Evolutionary conservation across 2,797 vertebrate species (phyloP).

Genomic region (Pogonophryne albipinna): DNA sequence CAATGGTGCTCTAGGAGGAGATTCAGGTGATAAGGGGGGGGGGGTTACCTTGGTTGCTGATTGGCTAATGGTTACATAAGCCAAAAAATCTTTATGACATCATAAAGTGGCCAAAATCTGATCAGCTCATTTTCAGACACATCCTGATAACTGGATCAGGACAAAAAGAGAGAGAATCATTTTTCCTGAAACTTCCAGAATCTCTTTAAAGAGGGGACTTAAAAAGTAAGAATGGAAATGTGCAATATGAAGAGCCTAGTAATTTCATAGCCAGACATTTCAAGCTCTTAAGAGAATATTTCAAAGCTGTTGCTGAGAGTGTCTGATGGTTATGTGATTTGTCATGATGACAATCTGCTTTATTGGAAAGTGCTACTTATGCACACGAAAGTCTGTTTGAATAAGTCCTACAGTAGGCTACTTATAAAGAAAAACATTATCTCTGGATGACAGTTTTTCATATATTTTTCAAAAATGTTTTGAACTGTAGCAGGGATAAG

Average conservation of each 20-base stretch:
- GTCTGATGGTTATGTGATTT: slow-evolving; percentile 55
- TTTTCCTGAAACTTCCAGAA: no score
- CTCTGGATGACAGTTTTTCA: slow-evolving; percentile 1
- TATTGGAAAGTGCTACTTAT: slow-evolving; percentile 26
- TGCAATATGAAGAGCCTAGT: slow-evolving; percentile 37
- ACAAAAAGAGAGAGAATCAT: no score
- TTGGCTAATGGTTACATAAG: no score
- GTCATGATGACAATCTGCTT: slow-evolving; percentile 48
- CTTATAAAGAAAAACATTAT: slow-evolving; percentile 7
- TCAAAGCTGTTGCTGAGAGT: slow-evolving; percentile 43
- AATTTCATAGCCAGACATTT: slow-evolving; percentile 42
- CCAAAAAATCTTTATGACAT: no score
- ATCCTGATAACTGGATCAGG: no score
- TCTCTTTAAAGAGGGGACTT: no score
- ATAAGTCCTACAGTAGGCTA: slow-evolving; percentile 17
- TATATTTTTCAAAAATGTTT: slow-evolving; percentile 5
- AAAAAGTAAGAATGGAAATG: slow-evolving; percentile 45
- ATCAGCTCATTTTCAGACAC: no score
- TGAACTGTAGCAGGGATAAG: slow-evolving; percentile 1
- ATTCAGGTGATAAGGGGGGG: no score
- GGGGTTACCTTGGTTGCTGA: no score
- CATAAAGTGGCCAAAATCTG: no score
- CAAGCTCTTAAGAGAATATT: slow-evolving; percentile 31
- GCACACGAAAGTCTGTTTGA: slow-evolving; percentile 39
- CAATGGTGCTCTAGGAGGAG: no score